Base-by-base conservation (phyloP, 2,888 invertebrate genomes). In the Quadriops clusia region DNA sequence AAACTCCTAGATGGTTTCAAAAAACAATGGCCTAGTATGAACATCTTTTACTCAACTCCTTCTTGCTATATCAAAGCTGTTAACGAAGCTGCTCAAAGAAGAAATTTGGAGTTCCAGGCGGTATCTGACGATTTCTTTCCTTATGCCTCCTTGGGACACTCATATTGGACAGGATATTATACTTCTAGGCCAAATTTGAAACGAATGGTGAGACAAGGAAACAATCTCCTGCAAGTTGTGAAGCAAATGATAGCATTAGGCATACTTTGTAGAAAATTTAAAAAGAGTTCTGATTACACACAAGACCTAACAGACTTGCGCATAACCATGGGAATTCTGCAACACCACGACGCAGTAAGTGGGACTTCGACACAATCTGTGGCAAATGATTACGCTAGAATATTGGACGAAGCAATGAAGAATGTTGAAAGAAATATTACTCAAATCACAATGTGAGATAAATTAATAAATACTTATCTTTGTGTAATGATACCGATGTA, bases 121-220 rank as follows among this genome's bases (percentile, higher is more conserved):
- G 90, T 90, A 56, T 62, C 64, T 1, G 87, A 89, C 44, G 93
- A 93, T 50, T 91, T 89, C 64, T 89, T 93, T 57, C 91, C 93
- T 0, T 91, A 87, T 59, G 84, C 90, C 1, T 81, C 81, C 29
- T 82, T 83, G 50, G 70, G 76, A 0, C 79, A 89, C 46, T 69
- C 85, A 0, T 95, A 77, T 52, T 97, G 95, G 97, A 90, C 93
- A 0, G 95, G 95, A 0, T 89, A 84, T 50, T 89, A 76, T 49
- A 78, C 81, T 0, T 87, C 87, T 0, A 66, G 86, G 7, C 86
- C 87, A 0, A 77, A 84, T 0, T 63, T 81, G 2, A 87, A 87
- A 50, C 76, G 72, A 36, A 82, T 74, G 42, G 84, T 85, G 52
- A 66, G 85, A 12, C 61, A 72, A 36, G 78, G 77, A 2, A 85